Conservation (phyloP, 2,113 vertebrate species). For the Calcarius ornatus region DNA sequence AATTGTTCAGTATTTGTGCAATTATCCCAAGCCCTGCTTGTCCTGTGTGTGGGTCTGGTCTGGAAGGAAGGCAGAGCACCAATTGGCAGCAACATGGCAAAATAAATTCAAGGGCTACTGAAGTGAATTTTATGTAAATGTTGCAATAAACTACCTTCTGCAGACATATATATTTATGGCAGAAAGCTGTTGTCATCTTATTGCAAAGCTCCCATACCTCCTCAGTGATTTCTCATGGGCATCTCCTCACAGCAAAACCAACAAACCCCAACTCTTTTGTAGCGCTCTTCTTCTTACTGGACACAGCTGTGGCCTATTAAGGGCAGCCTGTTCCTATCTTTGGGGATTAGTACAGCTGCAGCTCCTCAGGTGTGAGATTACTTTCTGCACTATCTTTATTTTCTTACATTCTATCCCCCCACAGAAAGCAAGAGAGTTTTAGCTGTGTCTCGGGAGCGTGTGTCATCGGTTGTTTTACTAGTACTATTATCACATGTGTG, state of each 20-base stretch:
- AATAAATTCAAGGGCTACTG: background rate
- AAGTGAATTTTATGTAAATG: background rate
- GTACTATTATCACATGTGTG: background rate
- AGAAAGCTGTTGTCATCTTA: background rate
- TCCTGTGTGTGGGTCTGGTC: accelerated
- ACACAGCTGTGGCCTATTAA: no score
- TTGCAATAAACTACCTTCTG: background rate
- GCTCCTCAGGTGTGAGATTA: no score
- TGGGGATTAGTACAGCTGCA: no score
- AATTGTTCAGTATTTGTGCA: background rate
- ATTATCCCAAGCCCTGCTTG: background rate
- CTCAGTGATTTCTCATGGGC: no score
- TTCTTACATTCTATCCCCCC: no score
- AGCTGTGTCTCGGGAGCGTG: accelerated
- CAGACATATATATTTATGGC: background rate
- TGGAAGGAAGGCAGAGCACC: background rate
- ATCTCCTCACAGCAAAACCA: no score
- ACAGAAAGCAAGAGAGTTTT: background rate
- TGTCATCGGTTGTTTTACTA: background rate
- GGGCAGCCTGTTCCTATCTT: no score
- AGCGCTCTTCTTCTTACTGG: no score
- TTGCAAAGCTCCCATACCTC: no score
- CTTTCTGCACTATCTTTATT: no score
- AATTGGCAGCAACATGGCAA: background rate
- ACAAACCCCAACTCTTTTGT: no score